Evolutionary conservation across 2,113 vertebrate species (phyloP).

Genomic region (Anhinga rufa): DNA sequence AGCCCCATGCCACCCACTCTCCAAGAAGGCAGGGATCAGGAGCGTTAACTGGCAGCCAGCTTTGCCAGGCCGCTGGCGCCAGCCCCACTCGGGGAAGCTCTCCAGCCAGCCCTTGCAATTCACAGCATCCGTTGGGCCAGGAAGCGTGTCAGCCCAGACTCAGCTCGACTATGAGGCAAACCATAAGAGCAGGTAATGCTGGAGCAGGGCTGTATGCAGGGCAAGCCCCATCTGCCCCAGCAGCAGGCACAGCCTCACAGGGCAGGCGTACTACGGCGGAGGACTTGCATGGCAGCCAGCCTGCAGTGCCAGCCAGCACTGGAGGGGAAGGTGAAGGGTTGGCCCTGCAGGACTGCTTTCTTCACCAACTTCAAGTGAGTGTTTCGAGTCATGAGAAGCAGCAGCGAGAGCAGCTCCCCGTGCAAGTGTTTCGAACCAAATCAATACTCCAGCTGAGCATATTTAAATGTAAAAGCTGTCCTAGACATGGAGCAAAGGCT

Average conservation of each 20-base stretch:
- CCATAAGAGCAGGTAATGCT: fast-evolving
- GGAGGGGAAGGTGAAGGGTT: background rate
- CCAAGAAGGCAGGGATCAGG: background rate
- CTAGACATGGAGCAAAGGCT: fast-evolving
- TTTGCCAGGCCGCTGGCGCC: background rate
- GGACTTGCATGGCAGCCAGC: fast-evolving
- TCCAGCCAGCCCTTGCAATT: background rate
- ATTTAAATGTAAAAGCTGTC: background rate
- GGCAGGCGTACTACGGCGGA: fast-evolving
- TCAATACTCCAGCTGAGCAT: background rate
- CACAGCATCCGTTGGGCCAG: background rate
- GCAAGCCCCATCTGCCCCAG: background rate
- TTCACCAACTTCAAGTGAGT: background rate
- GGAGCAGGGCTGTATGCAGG: background rate
- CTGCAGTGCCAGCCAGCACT: no score
- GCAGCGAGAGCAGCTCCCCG: background rate
- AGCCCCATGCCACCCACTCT: background rate
- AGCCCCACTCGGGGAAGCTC: background rate
- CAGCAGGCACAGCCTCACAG: background rate
- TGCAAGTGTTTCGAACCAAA: background rate
- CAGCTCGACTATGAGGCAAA: background rate
- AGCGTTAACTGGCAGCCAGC: background rate
- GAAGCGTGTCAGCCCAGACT: background rate
- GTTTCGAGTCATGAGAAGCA: background rate
- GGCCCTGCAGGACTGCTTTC: background rate